phyloP scores from a whole-genome alignment of 2,797 vertebrate genomes.

The Pogonophryne albipinna region DNA sequence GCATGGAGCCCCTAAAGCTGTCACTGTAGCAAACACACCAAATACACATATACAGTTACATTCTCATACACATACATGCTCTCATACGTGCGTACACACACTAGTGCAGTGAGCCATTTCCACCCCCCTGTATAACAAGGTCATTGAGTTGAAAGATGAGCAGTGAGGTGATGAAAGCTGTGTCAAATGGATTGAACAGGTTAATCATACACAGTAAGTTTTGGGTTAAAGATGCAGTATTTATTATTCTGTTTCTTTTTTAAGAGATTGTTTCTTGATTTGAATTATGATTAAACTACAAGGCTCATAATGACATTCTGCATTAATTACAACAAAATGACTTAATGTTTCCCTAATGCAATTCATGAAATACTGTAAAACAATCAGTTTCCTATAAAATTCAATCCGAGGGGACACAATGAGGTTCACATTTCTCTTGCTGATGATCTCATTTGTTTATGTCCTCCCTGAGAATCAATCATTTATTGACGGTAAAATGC shows the following conservation, averaged over 20 bases:
- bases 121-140: conserved; percentile 17
- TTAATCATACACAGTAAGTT: not conserved
- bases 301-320: not conserved
- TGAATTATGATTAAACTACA: conserved; percentile 15
- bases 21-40: conserved; percentile 30
- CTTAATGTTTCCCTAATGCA: not conserved
- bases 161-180: conserved; percentile 10
- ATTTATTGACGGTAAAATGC: conserved; percentile 17
- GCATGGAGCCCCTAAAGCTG: conserved; percentile 62
- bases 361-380: conserved; percentile 21
- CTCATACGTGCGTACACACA: not conserved
- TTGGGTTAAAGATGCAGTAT: not conserved
- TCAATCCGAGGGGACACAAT: not conserved
- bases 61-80: not conserved
- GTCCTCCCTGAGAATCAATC: conserved; percentile 8
- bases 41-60: conserved; percentile 12
- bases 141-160: conserved; percentile 1
- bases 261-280: not conserved
- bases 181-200: conserved; percentile 3
- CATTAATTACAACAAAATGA: conserved; percentile 13
- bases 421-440: not conserved
- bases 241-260: not conserved
- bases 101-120: conserved; percentile 6
- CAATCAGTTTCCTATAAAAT: conserved; percentile 26
- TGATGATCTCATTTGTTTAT: conserved; percentile 22